Evolutionary conservation across 2,113 vertebrate species (phyloP), one percentile per base, ranked within the genome.

Genomic region (Nesoenas mayeri): DNA sequence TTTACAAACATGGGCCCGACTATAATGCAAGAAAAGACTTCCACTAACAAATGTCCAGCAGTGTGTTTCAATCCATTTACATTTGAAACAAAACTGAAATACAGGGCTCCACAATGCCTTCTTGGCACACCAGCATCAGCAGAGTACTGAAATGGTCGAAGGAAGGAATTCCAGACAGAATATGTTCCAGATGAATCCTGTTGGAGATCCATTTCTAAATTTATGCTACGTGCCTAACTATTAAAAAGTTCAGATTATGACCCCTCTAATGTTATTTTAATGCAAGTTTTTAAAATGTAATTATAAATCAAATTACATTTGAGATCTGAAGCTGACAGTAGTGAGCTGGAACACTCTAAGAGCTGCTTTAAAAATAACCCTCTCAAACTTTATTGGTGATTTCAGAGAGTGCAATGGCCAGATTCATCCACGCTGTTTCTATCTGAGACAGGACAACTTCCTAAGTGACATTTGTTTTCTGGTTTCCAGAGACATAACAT

Each of bases 301-400:
- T 98, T 98, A 98, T 97, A 98, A 98, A 98, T 98, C 96, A 98
- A 98, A 97, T 97, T 97, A 92, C 96, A 89, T 97, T 97, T 96
- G 95, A 97, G 96, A 97, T 96, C 38, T 86, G 95, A 96, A 95
- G 96, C 97, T 96, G 97, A 97, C 96, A 97, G 96, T 38, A 97
- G 94, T 40, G 83, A 97, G 97, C 93, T 97, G 97, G 96, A 97
- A 91, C 89, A 91, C 93, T 96, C 81, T 88, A 97, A 96, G 91
- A 97, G 90, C 95, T 96, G 95, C 88, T 97, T 97, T 95, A 97
- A 98, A 97, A 98, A 98, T 98, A 98, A 96, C 97, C 84, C 58
- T 96, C 95, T 98, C 92, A 95, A 98, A 98, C 97, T 97, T 98
- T 97, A 92, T 97, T 97, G 97, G 96, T 40, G 89, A 95, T 88